These are phyloP conservation scores for Arenicola marina DNA, from an alignment of 2,888 invertebrate species.

Conservation along the genomic window DNA sequence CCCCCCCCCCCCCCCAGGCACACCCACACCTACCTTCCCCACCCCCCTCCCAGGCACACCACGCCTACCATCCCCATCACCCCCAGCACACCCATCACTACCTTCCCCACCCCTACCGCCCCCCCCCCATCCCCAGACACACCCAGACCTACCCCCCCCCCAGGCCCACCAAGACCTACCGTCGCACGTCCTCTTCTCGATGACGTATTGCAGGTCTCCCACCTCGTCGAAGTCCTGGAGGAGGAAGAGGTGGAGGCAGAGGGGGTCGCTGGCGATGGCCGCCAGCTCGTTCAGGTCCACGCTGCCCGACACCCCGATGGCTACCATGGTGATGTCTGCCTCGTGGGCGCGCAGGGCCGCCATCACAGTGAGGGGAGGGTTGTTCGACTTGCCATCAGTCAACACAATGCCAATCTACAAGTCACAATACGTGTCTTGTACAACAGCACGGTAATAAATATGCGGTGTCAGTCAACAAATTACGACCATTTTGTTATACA, in stretches of 20 bases:
- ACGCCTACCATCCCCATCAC: too few relatives aligned
- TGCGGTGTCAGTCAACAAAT: too few relatives aligned
- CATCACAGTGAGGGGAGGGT: constrained; percentile 6
- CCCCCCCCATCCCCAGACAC: not conserved
- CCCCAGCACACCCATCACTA: too few relatives aligned
- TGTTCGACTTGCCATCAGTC: constrained; percentile 28
- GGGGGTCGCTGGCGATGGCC: constrained; percentile 27
- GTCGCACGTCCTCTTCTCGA: constrained; percentile 28
- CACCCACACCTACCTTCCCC: too few relatives aligned
- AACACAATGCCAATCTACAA: constrained; percentile 25
- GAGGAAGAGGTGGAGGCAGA: constrained; percentile 24
- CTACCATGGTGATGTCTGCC: constrained; percentile 26
- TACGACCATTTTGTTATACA: too few relatives aligned
- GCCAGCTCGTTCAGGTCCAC: constrained; percentile 16
- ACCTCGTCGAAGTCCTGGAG: constrained; percentile 26
- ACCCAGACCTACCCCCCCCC: too few relatives aligned
- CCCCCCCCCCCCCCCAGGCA: too few relatives aligned
- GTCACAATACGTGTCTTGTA: too few relatives aligned
- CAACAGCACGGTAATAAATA: too few relatives aligned
- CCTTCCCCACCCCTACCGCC: too few relatives aligned
- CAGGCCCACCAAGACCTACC: constrained; percentile 15
- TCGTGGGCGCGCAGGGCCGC: constrained; percentile 21
- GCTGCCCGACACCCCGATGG: constrained; percentile 23
- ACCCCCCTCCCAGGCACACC: too few relatives aligned
- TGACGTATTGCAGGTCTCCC: constrained; percentile 19